These are phyloP conservation scores for Tapirus indicus DNA, from an alignment of 2,797 vertebrate genomes.

Conservation along the genomic window DNA sequence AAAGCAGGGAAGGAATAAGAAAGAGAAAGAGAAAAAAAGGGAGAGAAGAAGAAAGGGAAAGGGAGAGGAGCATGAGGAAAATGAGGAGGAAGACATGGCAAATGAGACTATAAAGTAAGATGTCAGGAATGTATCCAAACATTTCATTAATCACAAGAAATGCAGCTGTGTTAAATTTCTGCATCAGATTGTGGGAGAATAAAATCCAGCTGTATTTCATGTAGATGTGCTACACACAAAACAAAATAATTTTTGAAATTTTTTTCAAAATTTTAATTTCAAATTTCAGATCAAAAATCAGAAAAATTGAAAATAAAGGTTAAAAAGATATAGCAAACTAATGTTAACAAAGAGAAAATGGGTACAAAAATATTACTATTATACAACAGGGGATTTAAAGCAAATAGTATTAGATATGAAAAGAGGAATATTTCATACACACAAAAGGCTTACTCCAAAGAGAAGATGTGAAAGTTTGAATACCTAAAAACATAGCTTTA, in stretches of 20 bases:
- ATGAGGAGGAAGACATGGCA: neutral
- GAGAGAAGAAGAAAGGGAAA: neutral
- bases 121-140: neutral
- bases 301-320: slow-evolving; percentile 25
- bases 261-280: neutral
- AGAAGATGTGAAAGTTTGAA: slow-evolving; percentile 1
- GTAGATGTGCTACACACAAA: neutral
- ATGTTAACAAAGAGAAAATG: slow-evolving; percentile 35
- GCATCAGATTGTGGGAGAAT: neutral
- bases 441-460: neutral
- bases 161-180: neutral
- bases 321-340: neutral
- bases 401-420: slow-evolving; percentile 11
- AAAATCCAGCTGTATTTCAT: neutral
- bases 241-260: neutral
- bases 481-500: neutral
- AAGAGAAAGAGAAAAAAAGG: neutral
- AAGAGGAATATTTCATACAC: neutral
- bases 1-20: neutral
- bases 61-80: neutral
- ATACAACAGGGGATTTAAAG: neutral
- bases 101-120: neutral
- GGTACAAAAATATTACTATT: neutral
- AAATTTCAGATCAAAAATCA: neutral
- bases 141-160: slow-evolving; percentile 10